Base-by-base conservation (phyloP, 1,140 invertebrate species). In the Drosophila baimaii region DNA sequence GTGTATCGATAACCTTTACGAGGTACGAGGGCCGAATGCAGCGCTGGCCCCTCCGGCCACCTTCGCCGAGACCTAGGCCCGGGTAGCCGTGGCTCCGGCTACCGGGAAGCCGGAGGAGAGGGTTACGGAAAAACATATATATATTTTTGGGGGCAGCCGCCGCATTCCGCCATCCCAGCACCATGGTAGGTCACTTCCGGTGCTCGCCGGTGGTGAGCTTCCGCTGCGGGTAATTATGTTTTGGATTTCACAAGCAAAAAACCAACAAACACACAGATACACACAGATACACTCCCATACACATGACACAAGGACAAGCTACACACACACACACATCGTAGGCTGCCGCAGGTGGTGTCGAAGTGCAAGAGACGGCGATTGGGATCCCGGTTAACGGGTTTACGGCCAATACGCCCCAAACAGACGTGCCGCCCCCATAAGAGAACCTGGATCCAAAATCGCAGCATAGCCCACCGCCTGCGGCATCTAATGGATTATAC, bases 181-280 rank as follows among this genome's bases (percentile, higher is more conserved):
- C 55, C 37, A 6, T 37, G 10, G 23, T 15, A n/a, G 10, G 37
- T 25, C 55, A 27, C 55, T 57, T 57, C 37, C 55, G 55, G 54
- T 29, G n/a, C 8, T 41, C 15, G 15, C 8, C 25, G 55, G 56
- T 21, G 17, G 56, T 8, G 56, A 35, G 61, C 61, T 52, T 64
- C 44, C 59, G 59, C 19, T 29, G 44, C 44, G 41, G 23, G 64
- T 63, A 81, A 82, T 74, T 77, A 85, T 85, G 81, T 85, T 85
- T 85, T 85, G 81, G 81, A 85, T 85, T 85, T 80, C 61, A 56
- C 21, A 47, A 49, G 17, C 3, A 2, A 25, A n/a, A 1, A 10
- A 47, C 31, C n/a, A n/a, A 37, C 10, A 25, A 44, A 69, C 44
- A 69, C 52, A 59, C 54, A n/a, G 5, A 41, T n/a, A 6, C 0